phyloP scores from a whole-genome alignment of 2,888 invertebrate genomes.

The Operophtera brumata region DNA sequence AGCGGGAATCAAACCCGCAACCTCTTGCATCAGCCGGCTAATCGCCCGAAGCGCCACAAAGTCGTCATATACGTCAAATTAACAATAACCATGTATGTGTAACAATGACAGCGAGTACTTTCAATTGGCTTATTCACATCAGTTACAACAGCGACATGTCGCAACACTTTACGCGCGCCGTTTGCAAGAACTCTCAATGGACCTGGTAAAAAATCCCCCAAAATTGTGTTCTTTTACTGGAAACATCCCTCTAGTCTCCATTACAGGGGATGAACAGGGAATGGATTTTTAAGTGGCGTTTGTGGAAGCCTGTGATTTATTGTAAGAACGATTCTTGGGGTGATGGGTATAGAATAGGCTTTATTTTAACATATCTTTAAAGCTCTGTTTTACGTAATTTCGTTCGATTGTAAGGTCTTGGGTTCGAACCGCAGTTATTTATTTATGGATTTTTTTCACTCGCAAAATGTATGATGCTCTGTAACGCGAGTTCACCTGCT shows the following conservation, averaged over 20 bases:
- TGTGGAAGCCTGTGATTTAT: slow-evolving; percentile 61
- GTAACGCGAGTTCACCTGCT: too few species aligned
- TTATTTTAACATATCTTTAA: slow-evolving; percentile 1
- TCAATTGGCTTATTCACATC: too few species aligned
- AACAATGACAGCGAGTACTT: too few species aligned
- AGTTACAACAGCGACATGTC: neutral
- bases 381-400: neutral
- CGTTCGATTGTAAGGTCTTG: too few species aligned
- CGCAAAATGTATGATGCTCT: too few species aligned
- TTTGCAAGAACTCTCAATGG: slow-evolving; percentile 3
- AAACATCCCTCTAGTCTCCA: slow-evolving; percentile 41
- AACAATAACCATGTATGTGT: too few species aligned
- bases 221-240: slow-evolving; percentile 41
- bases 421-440: too few species aligned
- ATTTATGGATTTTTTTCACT: too few species aligned
- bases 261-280: slow-evolving; percentile 43
- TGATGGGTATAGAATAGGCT: slow-evolving; percentile 39
- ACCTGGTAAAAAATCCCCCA: slow-evolving; percentile 44
- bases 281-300: slow-evolving; percentile 70
- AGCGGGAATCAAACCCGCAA: too few species aligned
- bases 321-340: slow-evolving; percentile 49
- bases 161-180: neutral
- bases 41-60: too few species aligned
- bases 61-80: too few species aligned
- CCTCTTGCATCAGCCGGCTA: too few species aligned